These are phyloP conservation scores for Ranitomeya imitator DNA, from an alignment of 2,113 vertebrate species.

Conservation along the genomic window DNA sequence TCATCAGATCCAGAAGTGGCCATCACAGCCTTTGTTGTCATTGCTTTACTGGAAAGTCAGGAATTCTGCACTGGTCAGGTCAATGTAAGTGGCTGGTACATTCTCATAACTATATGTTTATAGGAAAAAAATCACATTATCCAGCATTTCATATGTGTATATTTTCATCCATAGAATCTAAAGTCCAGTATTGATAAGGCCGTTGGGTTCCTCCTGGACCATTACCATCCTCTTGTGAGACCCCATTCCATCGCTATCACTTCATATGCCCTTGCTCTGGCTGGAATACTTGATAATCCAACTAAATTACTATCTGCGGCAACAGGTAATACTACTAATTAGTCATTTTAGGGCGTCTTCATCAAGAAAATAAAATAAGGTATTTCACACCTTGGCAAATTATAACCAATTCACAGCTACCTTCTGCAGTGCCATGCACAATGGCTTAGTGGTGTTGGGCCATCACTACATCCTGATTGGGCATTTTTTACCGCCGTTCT, in stretches of 20 bases:
- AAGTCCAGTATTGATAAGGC: conserved; percentile 71
- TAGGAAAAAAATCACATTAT: too few relatives aligned
- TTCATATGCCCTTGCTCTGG: neutral
- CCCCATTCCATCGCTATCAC: conserved; percentile 64
- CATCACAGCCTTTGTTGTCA: conserved; percentile 82
- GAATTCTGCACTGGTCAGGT: conserved; percentile 68
- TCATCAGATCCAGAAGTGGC: conserved; percentile 71
- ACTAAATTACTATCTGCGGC: neutral
- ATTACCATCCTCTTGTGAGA: neutral
- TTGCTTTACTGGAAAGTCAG: conserved; percentile 78
- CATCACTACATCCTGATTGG: too few relatives aligned
- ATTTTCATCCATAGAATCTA: conserved; percentile 69
- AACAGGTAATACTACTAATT: neutral
- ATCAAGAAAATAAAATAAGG: too few relatives aligned
- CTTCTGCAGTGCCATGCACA: too few relatives aligned
- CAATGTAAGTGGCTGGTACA: conserved; percentile 70
- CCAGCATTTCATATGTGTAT: too few relatives aligned
- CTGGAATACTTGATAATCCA: neutral
- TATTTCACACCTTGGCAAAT: too few relatives aligned
- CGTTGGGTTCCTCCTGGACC: conserved; percentile 63
- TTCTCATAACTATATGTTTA: too few relatives aligned
- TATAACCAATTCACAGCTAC: too few relatives aligned
- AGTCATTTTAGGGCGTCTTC: too few relatives aligned
- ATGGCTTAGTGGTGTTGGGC: too few relatives aligned
- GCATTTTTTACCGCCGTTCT: too few relatives aligned